Evolutionary conservation across 2,113 vertebrate species (phyloP).

Genomic region (Dryoscopus gambensis): DNA sequence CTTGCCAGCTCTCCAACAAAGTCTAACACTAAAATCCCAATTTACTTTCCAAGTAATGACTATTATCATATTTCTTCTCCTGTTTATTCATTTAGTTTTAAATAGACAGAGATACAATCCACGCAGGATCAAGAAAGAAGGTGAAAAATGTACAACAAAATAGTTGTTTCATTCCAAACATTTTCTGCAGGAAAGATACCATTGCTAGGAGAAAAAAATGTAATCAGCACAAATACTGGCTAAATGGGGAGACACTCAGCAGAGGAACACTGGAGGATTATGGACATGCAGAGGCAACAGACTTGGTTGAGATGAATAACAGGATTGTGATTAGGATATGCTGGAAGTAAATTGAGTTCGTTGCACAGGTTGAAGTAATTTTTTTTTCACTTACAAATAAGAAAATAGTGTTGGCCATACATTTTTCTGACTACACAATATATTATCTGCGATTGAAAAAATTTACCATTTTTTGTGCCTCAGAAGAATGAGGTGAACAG

Average conservation of each 20-base stretch:
- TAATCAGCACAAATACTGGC: not conserved
- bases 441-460: not conserved
- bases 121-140: not conserved
- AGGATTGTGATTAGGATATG: accelerated
- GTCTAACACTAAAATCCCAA: not conserved
- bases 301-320: not conserved
- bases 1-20: not conserved
- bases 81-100: not conserved
- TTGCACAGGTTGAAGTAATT: not conserved
- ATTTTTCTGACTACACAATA: not conserved
- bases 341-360: not conserved
- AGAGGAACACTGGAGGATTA: not conserved
- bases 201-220: not conserved
- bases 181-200: not conserved
- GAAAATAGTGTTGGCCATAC: not conserved
- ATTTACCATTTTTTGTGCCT: not conserved
- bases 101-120: not conserved
- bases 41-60: not conserved
- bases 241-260: not conserved
- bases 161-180: not conserved
- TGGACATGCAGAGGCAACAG: not conserved
- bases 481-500: not conserved
- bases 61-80: not conserved
- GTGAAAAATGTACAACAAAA: not conserved
- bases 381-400: not conserved